Evolutionary conservation across 2,888 invertebrate species (phyloP).

Genomic region (Prosopocoilus inquinatus): DNA sequence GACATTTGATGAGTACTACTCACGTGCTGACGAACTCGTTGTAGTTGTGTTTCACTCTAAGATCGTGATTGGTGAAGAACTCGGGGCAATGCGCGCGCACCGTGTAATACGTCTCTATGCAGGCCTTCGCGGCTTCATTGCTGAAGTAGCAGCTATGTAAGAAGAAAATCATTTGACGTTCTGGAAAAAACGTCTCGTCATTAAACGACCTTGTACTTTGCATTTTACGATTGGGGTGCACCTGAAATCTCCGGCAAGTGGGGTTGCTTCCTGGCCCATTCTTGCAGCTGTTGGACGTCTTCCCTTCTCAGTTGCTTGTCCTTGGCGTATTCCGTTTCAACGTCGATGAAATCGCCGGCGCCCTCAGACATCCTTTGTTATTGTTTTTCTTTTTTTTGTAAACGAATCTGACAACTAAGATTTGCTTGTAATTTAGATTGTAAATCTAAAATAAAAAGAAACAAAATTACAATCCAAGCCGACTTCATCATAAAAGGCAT

Average conservation of each 20-base stretch:
- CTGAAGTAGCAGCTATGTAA: conserved; percentile 69
- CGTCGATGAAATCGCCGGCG: conserved; percentile 16
- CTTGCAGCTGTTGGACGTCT: conserved; percentile 60
- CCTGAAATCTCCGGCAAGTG: conserved; percentile 54
- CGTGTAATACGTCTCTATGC: conserved; percentile 38
- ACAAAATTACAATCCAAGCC: too few species aligned
- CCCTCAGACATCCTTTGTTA: too few species aligned
- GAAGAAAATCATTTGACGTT: conserved; percentile 56
- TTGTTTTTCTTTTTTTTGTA: too few species aligned
- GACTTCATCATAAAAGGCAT: too few species aligned
- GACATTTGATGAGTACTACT: conserved; percentile 39
- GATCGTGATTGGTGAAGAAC: conserved; percentile 30
- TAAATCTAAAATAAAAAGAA: too few species aligned
- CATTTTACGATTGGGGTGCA: not conserved
- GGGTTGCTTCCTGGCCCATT: conserved; percentile 68
- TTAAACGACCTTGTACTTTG: too few species aligned
- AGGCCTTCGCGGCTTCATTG: conserved; percentile 34
- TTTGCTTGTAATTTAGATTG: too few species aligned
- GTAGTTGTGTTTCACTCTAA: not conserved
- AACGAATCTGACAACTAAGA: too few species aligned
- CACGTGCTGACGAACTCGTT: conserved; percentile 45
- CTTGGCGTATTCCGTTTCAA: conserved; percentile 61
- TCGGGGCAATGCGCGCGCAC: conserved; percentile 37
- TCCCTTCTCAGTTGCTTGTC: conserved; percentile 60
- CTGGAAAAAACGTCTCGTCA: conserved; percentile 10